Conservation (phyloP, 2,113 vertebrate species). For the Triplophysa dalaica region DNA sequence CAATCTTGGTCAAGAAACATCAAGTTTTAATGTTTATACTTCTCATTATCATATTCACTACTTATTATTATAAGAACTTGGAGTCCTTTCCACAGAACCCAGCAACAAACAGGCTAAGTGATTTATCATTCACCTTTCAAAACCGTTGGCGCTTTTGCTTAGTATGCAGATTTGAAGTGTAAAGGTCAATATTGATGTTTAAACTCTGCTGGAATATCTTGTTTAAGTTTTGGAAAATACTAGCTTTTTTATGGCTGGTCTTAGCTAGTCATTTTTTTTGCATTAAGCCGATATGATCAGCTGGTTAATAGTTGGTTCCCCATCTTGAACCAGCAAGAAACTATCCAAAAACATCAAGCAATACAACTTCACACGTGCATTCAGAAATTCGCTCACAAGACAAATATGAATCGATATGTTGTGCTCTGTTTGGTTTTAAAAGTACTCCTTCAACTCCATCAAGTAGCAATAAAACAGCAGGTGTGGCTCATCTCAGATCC, state of each 20-base stretch:
- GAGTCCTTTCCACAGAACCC: too few relatives aligned
- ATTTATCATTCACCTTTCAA: not conserved
- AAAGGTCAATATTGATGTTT: too few relatives aligned
- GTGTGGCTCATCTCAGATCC: not conserved
- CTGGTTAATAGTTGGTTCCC: too few relatives aligned
- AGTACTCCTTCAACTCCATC: not conserved
- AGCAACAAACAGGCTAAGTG: not conserved
- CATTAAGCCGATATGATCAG: too few relatives aligned
- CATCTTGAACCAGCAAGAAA: too few relatives aligned
- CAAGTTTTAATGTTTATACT: too few relatives aligned
- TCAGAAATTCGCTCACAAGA: slow-evolving; percentile 6
- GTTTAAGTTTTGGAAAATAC: too few relatives aligned
- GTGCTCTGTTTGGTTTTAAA: slow-evolving; percentile 13
- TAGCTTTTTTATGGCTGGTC: too few relatives aligned
- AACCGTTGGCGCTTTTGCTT: not conserved
- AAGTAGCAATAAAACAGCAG: slow-evolving; percentile 34
- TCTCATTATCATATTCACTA: not conserved
- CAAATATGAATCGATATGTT: not conserved
- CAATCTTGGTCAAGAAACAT: too few relatives aligned
- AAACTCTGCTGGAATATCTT: too few relatives aligned
- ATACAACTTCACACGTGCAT: not conserved
- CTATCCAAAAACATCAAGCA: not conserved
- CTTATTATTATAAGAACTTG: too few relatives aligned
- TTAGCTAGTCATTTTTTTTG: too few relatives aligned
- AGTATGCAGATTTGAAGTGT: not conserved